Conservation (phyloP, 2,113 vertebrate species). For the Megaceryle torquata region DNA sequence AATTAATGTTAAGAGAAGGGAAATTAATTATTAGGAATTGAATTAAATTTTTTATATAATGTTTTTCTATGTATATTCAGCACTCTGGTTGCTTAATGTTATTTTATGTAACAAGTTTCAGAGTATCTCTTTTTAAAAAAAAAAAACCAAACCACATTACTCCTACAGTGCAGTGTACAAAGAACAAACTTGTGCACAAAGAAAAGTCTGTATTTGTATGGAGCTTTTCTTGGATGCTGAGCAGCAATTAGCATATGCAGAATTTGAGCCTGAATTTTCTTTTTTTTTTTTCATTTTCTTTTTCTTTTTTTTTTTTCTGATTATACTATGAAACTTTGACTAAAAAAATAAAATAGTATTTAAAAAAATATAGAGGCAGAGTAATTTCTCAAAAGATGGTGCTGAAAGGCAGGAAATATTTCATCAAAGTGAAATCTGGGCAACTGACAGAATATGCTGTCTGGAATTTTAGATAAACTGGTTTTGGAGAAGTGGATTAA, state of each 20-base stretch:
- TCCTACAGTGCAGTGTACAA: background rate
- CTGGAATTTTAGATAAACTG: background rate
- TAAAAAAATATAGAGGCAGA: background rate
- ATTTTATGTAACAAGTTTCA: no score
- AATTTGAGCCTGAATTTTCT: background rate
- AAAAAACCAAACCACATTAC: background rate
- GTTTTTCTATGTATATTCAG: no score
- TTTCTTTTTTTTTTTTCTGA: background rate
- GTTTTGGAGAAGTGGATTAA: background rate
- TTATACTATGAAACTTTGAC: background rate
- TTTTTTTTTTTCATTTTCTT: background rate
- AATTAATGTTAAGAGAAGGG: no score
- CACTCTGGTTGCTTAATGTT: no score
- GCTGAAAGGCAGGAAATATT: background rate
- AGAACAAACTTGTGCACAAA: background rate
- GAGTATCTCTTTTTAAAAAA: no score
- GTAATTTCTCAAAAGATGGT: background rate
- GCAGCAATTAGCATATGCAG: background rate
- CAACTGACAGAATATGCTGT: background rate
- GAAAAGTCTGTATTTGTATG: background rate
- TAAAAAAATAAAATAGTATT: background rate
- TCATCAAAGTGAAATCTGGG: background rate
- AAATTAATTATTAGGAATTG: no score
- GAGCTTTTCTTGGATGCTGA: background rate
- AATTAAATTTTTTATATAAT: no score